Base-by-base conservation (phyloP, 2,797 vertebrate genomes). In the Sphaeramia orbicularis region DNA sequence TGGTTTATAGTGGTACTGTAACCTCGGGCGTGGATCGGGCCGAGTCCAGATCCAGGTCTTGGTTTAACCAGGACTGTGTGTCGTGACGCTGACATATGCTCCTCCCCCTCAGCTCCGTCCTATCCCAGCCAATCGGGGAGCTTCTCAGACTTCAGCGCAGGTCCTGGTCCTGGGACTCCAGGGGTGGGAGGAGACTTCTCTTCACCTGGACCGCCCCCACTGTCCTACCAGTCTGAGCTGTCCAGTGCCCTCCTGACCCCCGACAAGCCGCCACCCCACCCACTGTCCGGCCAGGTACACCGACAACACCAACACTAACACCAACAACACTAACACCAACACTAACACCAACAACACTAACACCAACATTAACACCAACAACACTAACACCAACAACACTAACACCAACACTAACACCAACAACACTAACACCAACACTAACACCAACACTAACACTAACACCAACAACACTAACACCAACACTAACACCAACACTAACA, bases 191-290 rank as follows among this genome's bases (percentile, higher is more conserved):
- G 37, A 80, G 96, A 86, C 91, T 97, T 80, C 85, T 91, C 27
- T 72, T 93, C 0, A 32, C 85, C 88, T 66, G 94, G 64, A 52
- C 95, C 49, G 32, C 93, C 95, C 0, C 92, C 95, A 0, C 83
- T 95, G 60, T 95, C 95, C 71, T 97, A 96, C 85, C 96, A 95
- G 71, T 88, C 96, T 0, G 96, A 96, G 87, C 93, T 96, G 35
- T 93, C 96, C 16, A 90, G 92, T 0, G 81, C 92, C 45, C 92
- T 97, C 80, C 90, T 96, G 80, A 91, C 92, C 61, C 85, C 95
- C 0, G 96, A 97, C 81, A 97, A 97, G 57, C 81, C 94, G 0
- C 86, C 90, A 0, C 87, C 90, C 0, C 91, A 93, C 19, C 84
- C 94, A 14, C 86, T 96, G 78, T 49, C 93, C 0, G 70, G 89